Percentiles rank a stretch among this genome's conserved stretches.
Conservation (phyloP, 2,113 vertebrate species). For the Ondatra zibethicus region DNA sequence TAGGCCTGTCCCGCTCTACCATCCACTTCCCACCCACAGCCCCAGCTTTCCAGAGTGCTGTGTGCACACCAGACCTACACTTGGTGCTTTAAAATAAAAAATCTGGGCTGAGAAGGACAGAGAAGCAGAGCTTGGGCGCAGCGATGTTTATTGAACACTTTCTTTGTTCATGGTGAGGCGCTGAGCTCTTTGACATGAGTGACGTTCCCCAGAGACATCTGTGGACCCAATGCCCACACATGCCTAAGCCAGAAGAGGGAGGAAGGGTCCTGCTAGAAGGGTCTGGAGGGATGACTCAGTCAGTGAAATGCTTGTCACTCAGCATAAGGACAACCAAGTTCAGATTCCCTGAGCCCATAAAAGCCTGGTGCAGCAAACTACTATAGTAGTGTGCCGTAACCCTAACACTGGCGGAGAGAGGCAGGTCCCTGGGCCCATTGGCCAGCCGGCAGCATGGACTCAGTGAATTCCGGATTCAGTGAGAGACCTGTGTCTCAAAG, state of each 20-base stretch:
- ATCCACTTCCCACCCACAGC: rapidly evolving
- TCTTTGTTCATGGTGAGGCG: rapidly evolving
- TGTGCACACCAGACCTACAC: not conserved
- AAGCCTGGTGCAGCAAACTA: not conserved
- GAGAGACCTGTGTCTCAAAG: not conserved
- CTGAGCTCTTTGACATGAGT: not conserved
- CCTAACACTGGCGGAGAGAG: not conserved
- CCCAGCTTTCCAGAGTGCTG: not conserved
- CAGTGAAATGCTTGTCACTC: not conserved
- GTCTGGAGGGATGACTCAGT: not conserved
- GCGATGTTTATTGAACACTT: not conserved
- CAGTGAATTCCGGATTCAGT: not conserved
- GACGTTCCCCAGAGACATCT: not conserved
- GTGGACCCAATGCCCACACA: not conserved
- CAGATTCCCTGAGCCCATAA: not conserved
- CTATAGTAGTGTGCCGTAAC: too few relatives aligned
- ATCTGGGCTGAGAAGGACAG: not conserved
- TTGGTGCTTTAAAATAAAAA: not conserved
- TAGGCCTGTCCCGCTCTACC: not conserved
- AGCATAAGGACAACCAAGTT: not conserved
- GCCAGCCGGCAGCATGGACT: not conserved
- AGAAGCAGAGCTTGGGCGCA: too few relatives aligned
- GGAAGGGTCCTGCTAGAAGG: not conserved
- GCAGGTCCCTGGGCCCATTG: not conserved
- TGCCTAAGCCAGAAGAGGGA: not conserved